These are phyloP conservation scores for Phalacrocorax carbo DNA, from an alignment of 2,113 vertebrate genomes.

Conservation along the genomic window DNA sequence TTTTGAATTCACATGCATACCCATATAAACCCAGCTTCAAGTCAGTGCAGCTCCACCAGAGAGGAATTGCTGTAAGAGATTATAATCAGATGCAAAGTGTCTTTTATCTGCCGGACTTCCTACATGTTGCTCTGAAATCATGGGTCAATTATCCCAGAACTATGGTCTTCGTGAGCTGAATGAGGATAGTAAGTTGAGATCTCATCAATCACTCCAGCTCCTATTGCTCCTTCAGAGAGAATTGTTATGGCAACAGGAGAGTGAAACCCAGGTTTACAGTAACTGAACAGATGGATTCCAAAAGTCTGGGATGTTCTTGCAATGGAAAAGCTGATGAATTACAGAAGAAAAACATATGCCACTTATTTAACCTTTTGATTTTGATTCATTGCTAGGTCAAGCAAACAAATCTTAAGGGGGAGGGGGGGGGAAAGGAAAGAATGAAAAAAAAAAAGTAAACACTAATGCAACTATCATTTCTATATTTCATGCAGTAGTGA, in stretches of 20 bases:
- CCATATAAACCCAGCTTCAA: not conserved
- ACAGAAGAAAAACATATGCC: slow-evolving; percentile 18
- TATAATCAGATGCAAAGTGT: not conserved
- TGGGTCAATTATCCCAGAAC: not conserved
- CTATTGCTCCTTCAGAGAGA: slow-evolving; percentile 11
- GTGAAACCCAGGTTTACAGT: slow-evolving; percentile 34
- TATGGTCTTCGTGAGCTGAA: not conserved
- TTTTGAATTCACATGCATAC: not conserved
- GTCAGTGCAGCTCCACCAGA: not conserved
- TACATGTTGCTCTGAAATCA: not conserved
- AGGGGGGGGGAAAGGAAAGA: not conserved
- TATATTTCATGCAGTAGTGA: not conserved
- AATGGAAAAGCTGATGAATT: slow-evolving; percentile 45
- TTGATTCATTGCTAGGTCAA: slow-evolving; percentile 20
- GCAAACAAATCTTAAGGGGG: not conserved
- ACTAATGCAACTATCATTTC: not conserved
- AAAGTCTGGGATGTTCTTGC: slow-evolving; percentile 3
- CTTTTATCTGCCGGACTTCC: not conserved
- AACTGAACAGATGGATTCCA: slow-evolving; percentile 35
- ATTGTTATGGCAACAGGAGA: slow-evolving; percentile 32
- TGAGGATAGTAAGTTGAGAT: not conserved
- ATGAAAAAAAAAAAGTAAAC: not conserved
- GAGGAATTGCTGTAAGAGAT: not conserved
- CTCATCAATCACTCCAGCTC: slow-evolving; percentile 34
- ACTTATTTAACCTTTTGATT: slow-evolving; percentile 30